A percentile compares a stretch with the other conserved stretches of the same genome.
phyloP scores from a whole-genome alignment of 1,140 invertebrate species.

The Anastatus disparis region DNA sequence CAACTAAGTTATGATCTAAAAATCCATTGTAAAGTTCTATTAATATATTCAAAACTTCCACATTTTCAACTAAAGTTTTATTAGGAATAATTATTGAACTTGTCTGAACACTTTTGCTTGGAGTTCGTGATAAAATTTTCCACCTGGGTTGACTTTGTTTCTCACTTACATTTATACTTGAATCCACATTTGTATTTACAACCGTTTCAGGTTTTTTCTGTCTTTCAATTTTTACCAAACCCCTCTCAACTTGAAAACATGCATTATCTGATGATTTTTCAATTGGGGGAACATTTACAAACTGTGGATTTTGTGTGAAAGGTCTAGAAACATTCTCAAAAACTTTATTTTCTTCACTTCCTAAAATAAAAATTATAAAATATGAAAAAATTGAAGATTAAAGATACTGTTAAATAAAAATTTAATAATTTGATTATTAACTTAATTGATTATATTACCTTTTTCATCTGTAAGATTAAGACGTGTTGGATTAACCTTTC shows the following conservation, averaged over 20 bases:
- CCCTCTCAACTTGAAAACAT: constrained; percentile 55
- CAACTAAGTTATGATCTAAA: constrained; percentile 64
- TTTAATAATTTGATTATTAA: neutral
- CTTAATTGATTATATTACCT: constrained; percentile 43
- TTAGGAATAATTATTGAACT: constrained; percentile 50
- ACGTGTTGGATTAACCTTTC: constrained; percentile 57
- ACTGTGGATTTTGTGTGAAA: constrained; percentile 53
- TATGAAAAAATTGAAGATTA: constrained; percentile 22
- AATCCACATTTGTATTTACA: constrained; percentile 28
- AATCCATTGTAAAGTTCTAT: constrained; percentile 64
- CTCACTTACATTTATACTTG: neutral
- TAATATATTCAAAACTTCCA: constrained; percentile 60
- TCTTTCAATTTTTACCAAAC: constrained; percentile 54
- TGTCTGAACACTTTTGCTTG: constrained; percentile 41
- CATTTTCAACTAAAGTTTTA: constrained; percentile 58
- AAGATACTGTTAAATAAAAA: no score
- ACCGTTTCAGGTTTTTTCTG: constrained; percentile 50
- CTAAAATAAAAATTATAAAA: constrained; percentile 40
- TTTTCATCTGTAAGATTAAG: constrained; percentile 44
- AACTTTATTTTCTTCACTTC: constrained; percentile 42
- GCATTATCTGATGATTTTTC: constrained; percentile 47
- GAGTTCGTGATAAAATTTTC: constrained; percentile 30
- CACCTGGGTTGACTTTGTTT: neutral
- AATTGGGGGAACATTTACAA: constrained; percentile 49
- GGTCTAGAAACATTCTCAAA: constrained; percentile 55